Evolutionary conservation across 92 coral and sea anemone genomes (phyloP).

Genomic region (Phymanthus crucifer): DNA sequence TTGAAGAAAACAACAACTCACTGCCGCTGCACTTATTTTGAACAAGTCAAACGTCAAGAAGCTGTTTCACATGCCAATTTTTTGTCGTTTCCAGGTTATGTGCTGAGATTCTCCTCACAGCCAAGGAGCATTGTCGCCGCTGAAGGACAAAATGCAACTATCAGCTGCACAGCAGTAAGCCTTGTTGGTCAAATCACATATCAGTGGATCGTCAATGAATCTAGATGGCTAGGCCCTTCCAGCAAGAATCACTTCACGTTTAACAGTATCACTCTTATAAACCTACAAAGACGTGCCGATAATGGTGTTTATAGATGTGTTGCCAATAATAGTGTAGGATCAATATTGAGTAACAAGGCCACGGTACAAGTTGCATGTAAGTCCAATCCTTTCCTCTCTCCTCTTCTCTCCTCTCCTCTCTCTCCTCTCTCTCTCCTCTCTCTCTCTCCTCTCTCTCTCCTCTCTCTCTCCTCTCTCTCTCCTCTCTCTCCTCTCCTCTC

Average conservation of each 20-base stretch:
- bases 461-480: no score
- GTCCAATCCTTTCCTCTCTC: slow-evolving; percentile 2
- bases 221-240: slow-evolving; percentile 4
- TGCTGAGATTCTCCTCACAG: background rate
- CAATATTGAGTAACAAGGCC: slow-evolving; percentile 54
- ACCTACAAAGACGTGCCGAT: slow-evolving; percentile 29
- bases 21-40: background rate
- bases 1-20: no score
- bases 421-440: no score
- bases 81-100: background rate
- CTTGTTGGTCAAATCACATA: slow-evolving; percentile 20
- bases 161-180: slow-evolving; percentile 48
- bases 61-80: background rate
- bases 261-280: slow-evolving; percentile 27
- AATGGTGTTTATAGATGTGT: slow-evolving; percentile 51
- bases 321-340: slow-evolving; percentile 54
- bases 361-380: slow-evolving; percentile 63
- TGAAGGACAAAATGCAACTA: slow-evolving; percentile 24
- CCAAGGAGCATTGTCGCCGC: slow-evolving; percentile 27
- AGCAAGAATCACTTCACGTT: slow-evolving; percentile 10
- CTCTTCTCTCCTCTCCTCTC: no score
- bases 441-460: no score
- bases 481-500: no score
- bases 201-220: slow-evolving; percentile 54
- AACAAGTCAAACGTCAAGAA: background rate